Percentiles rank a stretch among this genome's conserved stretches.
These are phyloP conservation scores for Brachylomia viminalis DNA, from an alignment of 2,888 invertebrate genomes.

Conservation along the genomic window DNA sequence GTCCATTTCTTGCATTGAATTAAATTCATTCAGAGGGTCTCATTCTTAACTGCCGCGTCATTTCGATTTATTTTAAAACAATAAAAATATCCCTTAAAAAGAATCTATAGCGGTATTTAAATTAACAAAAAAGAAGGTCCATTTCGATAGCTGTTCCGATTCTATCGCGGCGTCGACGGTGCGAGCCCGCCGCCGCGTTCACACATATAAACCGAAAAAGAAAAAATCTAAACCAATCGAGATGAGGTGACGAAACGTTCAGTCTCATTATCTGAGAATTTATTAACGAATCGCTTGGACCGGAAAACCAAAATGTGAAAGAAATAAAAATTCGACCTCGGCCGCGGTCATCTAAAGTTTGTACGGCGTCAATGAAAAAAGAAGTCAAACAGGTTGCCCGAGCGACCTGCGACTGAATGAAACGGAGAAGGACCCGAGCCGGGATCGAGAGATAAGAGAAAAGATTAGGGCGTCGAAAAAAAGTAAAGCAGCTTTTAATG, in stretches of 20 bases:
- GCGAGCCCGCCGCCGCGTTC: conserved; percentile 87
- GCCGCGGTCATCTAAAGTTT: conserved; percentile 89
- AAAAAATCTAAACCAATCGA: conserved; percentile 89
- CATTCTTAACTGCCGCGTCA: conserved; percentile 63
- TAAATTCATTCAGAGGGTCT: conserved; percentile 58
- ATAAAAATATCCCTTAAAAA: conserved; percentile 82
- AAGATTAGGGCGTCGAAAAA: conserved; percentile 88
- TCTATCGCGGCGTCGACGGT: conserved; percentile 81
- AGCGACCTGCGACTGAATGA: conserved; percentile 88
- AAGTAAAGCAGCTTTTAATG: conserved; percentile 89
- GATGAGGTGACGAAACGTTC: conserved; percentile 91
- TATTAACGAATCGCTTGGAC: conserved; percentile 90
- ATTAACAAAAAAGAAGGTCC: conserved; percentile 86
- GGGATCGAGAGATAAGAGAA: conserved; percentile 89
- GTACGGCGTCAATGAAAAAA: conserved; percentile 90
- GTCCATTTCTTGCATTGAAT: conserved; percentile 38
- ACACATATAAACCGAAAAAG: conserved; percentile 88
- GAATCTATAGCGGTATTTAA: conserved; percentile 86
- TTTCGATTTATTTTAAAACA: conserved; percentile 70
- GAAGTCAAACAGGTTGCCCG: conserved; percentile 88
- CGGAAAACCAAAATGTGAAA: conserved; percentile 91
- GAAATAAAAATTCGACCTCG: conserved; percentile 90
- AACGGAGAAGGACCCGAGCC: conserved; percentile 87
- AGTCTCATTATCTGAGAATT: conserved; percentile 91
- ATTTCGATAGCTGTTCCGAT: conserved; percentile 85